phyloP scores from a whole-genome alignment of 2,113 vertebrate genomes.

The Oostethus manadensis region DNA sequence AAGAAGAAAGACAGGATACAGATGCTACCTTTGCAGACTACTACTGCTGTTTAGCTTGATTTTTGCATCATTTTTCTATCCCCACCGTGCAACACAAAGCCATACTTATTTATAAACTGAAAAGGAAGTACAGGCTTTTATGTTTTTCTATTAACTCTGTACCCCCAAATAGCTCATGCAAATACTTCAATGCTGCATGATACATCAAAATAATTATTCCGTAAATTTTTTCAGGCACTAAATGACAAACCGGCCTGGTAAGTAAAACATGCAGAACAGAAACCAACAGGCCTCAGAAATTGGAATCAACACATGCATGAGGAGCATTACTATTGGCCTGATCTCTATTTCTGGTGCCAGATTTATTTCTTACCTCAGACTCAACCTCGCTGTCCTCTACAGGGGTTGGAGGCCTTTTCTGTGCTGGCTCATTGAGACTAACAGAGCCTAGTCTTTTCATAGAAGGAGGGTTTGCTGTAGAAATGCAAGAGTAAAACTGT shows the following conservation, averaged over 20 bases:
- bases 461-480: slow-evolving; percentile 71
- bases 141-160: slow-evolving; percentile 16
- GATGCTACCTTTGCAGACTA: slow-evolving; percentile 57
- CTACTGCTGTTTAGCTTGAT: slow-evolving; percentile 15
- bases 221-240: slow-evolving; percentile 2
- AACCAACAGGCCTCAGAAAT: neutral
- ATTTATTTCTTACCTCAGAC: slow-evolving; percentile 58
- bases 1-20: slow-evolving; percentile 68
- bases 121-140: slow-evolving; percentile 28
- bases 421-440: slow-evolving; percentile 55
- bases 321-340: neutral
- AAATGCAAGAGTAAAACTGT: slow-evolving; percentile 2
- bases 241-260: neutral
- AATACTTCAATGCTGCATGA: slow-evolving; percentile 11
- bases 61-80: too few species aligned
- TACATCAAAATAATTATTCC: neutral
- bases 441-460: slow-evolving; percentile 71
- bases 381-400: slow-evolving; percentile 49
- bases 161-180: slow-evolving; percentile 30
- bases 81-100: slow-evolving; percentile 35
- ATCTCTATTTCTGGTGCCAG: neutral
- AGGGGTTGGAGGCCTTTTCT: slow-evolving; percentile 55
- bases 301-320: neutral
- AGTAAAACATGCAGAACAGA: slow-evolving; percentile 21
- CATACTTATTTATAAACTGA: slow-evolving; percentile 13